phyloP scores from a whole-genome alignment of 2,797 vertebrate species.

The Chelidonichthys spinosus region DNA sequence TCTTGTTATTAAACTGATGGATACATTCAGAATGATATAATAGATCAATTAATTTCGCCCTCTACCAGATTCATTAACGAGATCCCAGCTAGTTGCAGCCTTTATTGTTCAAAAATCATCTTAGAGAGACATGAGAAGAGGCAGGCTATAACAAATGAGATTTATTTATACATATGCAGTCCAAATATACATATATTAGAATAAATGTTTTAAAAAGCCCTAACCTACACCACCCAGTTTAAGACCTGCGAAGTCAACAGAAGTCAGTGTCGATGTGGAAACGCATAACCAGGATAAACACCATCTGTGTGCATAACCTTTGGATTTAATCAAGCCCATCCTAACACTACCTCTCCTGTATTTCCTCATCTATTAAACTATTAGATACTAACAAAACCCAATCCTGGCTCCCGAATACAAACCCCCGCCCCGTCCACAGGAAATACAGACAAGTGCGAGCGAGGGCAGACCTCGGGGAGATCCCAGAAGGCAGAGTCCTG shows the following conservation, averaged over 20 bases:
- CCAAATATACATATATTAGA: constrained; percentile 82
- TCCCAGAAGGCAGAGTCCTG: constrained; percentile 78
- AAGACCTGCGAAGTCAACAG: constrained; percentile 65
- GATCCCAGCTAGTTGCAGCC: not conserved
- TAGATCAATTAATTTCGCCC: not conserved
- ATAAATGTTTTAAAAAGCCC: constrained; percentile 72
- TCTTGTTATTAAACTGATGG: constrained; percentile 20
- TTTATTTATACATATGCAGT: constrained; percentile 81
- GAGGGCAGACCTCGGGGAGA: constrained; percentile 74
- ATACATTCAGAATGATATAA: constrained; percentile 13
- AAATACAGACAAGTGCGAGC: constrained; percentile 67
- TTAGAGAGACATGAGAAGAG: constrained; percentile 43
- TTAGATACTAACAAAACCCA: constrained; percentile 61
- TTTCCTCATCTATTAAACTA: constrained; percentile 61
- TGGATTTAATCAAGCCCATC: constrained; percentile 63
- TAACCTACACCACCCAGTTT: constrained; percentile 71
- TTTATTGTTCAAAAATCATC: not conserved
- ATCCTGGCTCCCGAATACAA: constrained; percentile 42
- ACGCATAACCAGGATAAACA: constrained; percentile 67
- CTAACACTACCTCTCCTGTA: constrained; percentile 38
- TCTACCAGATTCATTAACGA: constrained; percentile 14
- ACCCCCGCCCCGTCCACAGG: constrained; percentile 49
- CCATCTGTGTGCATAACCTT: constrained; percentile 64
- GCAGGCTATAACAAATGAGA: constrained; percentile 74
- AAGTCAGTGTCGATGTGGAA: constrained; percentile 62